Base-by-base conservation (phyloP, 2,113 vertebrate species). In the Pachycephala philippinensis region DNA sequence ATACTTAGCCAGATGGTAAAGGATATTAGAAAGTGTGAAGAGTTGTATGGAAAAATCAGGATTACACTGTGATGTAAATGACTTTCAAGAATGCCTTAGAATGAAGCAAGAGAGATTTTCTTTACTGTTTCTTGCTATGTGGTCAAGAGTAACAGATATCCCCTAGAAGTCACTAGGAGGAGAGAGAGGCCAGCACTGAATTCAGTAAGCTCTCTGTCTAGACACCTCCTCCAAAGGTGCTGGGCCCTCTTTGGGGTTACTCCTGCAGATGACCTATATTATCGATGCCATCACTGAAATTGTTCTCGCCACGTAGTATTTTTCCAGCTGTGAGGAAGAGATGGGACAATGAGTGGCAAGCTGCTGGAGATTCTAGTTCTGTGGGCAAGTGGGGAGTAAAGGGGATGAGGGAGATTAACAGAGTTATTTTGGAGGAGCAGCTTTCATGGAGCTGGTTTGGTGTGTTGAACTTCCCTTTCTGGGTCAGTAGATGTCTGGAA, bases 381-480 rank as follows among this genome's bases (percentile, higher is more conserved):
- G 26, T 45, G n/a, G 49, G 7, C 28, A 69, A 30, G 18, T 28
- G 28, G 6, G 37, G 22, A 78, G 75, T 66, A 42, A 75, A 64
- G 26, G 31, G 7, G 6, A 16, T 3, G 3, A 64, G 89, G 23
- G 3, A 69, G 33, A 44, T 76, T 27, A 49, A 10, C 15, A 69
- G 42, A 56, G 22, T 49, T 63, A 26, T 44, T 92, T 72, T 65
- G 60, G 40, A 6, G 5, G 45, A 53, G 33, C 24, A 77, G 9
- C 23, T 74, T 66, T 88, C 2, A 2, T 35, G 20, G n/a, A 63
- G 23, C 45, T 77, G 30, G 11, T 53, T 80, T 0, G 0, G 9
- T 57, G 30, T n/a, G 11, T 53, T 72, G 56, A 60, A 23, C 18
- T 65, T n/a, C 28, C 14, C 15, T n/a, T 44, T 57, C 11, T 80